Evolutionary conservation across 1,140 invertebrate species (phyloP).

Genomic region (Drosophila malerkotliana): DNA sequence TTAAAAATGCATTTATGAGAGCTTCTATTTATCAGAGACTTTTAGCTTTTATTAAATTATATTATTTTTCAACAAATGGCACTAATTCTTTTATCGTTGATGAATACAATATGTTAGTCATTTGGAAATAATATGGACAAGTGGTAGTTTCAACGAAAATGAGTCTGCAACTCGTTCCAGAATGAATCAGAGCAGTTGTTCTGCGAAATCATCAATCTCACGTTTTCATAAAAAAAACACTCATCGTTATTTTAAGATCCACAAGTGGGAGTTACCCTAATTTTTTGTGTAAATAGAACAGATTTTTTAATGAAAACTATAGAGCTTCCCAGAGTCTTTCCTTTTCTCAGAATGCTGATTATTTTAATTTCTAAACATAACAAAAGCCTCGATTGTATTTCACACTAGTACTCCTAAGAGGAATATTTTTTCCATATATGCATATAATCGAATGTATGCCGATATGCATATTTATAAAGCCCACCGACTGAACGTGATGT

Average conservation of each 20-base stretch:
- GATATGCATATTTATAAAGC: conserved; percentile 34
- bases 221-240: not conserved
- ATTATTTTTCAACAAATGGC: not conserved
- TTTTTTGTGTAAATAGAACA: no score
- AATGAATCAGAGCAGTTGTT: conserved; percentile 27
- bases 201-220: conserved; percentile 13
- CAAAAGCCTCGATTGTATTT: not conserved
- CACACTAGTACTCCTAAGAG: not conserved
- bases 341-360: not conserved
- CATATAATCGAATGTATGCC: conserved; percentile 14
- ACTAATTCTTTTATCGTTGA: no score
- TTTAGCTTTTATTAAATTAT: not conserved
- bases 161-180: conserved; percentile 1
- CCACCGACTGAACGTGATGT: not conserved
- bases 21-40: conserved; percentile 18
- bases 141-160: conserved; percentile 3
- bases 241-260: no score
- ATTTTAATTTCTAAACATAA: not conserved
- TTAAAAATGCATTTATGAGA: conserved; percentile 15
- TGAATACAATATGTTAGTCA: no score
- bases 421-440: conserved; percentile 1
- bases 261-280: no score
- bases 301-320: no score
- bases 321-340: no score
- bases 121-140: not conserved